Evolutionary conservation across 2,888 invertebrate species (phyloP).

Genomic region (Sepiola atlantica): DNA sequence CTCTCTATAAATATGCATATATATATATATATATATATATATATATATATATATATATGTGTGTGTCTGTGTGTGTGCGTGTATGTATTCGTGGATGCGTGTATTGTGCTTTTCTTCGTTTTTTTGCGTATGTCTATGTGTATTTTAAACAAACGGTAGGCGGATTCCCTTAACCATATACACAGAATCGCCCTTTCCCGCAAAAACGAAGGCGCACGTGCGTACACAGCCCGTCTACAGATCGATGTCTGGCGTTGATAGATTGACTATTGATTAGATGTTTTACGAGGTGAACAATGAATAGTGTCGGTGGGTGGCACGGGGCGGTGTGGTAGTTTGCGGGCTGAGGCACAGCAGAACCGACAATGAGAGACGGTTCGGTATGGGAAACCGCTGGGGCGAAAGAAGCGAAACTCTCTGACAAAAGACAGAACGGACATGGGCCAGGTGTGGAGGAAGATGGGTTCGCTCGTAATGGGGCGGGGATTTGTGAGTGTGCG

Average conservation of each 20-base stretch:
- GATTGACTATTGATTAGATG: constrained; percentile 32
- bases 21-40: not conserved
- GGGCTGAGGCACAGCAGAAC: not conserved
- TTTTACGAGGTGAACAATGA: constrained; percentile 32
- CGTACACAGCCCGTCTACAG: not conserved
- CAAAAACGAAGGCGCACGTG: not conserved
- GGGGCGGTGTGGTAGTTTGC: not conserved
- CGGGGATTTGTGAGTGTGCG: not conserved
- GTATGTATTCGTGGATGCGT: not conserved
- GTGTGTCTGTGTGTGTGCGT: not conserved
- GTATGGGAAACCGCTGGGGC: constrained; percentile 21
- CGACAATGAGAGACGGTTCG: not conserved
- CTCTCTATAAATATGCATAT: not conserved
- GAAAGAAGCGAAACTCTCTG: not conserved
- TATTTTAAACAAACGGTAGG: not conserved
- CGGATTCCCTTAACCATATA: not conserved
- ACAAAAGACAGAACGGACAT: constrained; percentile 19
- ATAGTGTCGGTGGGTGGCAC: not conserved
- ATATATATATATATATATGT: not conserved
- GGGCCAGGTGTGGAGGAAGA: not conserved
- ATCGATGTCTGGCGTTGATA: constrained; percentile 22
- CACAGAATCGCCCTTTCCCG: not conserved
- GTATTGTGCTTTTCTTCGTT: no score
- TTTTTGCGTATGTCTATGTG: not conserved
- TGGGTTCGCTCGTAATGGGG: no score